phyloP scores from a whole-genome alignment of 2,797 vertebrate species.

The Spinibarbus caldwelli region DNA sequence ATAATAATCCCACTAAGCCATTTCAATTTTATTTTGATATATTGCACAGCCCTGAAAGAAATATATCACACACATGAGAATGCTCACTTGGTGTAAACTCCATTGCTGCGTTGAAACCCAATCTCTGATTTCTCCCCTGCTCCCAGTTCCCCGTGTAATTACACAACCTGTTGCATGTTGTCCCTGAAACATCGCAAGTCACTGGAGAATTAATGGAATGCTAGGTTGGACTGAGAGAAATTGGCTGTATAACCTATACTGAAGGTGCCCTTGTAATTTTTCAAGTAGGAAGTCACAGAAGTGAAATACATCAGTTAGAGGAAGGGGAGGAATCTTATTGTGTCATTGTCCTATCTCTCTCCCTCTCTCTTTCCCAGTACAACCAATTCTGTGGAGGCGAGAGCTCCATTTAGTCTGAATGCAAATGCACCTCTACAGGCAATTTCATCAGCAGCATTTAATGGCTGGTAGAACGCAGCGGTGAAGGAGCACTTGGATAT shows the following conservation, averaged over 20 bases:
- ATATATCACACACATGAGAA: constrained; percentile 64
- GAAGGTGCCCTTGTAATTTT: constrained; percentile 82
- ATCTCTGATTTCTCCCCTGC: constrained; percentile 70
- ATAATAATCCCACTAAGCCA: background rate
- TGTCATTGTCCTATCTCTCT: constrained; percentile 29
- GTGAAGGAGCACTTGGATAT: constrained; percentile 1
- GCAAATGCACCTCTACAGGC: constrained; percentile 39
- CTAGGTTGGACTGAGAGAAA: constrained; percentile 77
- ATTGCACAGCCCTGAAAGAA: constrained; percentile 1
- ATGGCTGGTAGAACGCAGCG: constrained; percentile 5
- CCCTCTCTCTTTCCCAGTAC: background rate
- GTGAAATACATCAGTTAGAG: constrained; percentile 58
- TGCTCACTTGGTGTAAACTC: constrained; percentile 59
- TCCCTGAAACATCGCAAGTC: constrained; percentile 76
- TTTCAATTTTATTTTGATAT: background rate
- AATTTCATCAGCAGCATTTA: constrained; percentile 38
- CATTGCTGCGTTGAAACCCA: constrained; percentile 62
- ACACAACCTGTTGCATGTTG: constrained; percentile 83
- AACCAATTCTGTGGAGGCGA: constrained; percentile 32
- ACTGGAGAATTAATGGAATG: constrained; percentile 82
- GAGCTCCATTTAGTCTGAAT: constrained; percentile 45
- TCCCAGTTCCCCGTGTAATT: constrained; percentile 74
- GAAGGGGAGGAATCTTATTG: constrained; percentile 62
- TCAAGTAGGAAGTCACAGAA: constrained; percentile 72
- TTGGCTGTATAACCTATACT: constrained; percentile 79